Base-by-base conservation (phyloP, 1,140 invertebrate species). In the Drosophila mauritiana region DNA sequence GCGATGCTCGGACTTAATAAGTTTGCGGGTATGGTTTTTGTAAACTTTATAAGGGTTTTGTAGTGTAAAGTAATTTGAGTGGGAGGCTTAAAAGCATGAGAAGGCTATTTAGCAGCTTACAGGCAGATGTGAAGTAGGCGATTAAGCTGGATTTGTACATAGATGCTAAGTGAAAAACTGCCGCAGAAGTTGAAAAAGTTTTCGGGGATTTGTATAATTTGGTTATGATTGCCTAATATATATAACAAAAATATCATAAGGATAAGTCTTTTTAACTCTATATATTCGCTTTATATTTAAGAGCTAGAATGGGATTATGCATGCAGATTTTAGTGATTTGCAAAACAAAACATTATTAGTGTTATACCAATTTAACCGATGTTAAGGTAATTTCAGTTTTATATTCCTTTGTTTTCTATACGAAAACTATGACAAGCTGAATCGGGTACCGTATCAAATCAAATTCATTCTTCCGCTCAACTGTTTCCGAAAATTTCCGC, bases 1-100 rank as follows among this genome's bases (percentile, higher is more conserved):
- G 42, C 37, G 64, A 57, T 70, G 64, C 52, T 70, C 36, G 27
- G 22, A 46, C 46, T 3, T 68, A 64, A 70, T 46, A 42, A 46
- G 49, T 11, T 39, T 34, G 5, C 34, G 20, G 25, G n/a, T 36
- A 20, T 31, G 36, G n/a, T 55, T 48, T 56, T 69, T 12, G 39
- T 34, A 45, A 67, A 53, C 40, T 69, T 69, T 53, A 31, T 17
- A 63, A 42, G 49, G 48, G 48, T 34, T 54, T 67, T 22, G 15
- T 17, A 25, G 51, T 65, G 64, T 64, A 6, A 40, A 27, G 46
- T 68, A 52, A 65, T 68, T 52, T 42, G 15, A 65, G 61, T 36
- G 25, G 10, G 36, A 15, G 43, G 63, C 27, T 67, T 49, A 15
- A 25, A 37, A 51, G 27, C 42, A 61, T 61, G 20, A 63, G 54